Evolutionary conservation across 2,797 vertebrate species (phyloP), one percentile per base, ranked within the genome.

Genomic region (Smutsia gigantea): DNA sequence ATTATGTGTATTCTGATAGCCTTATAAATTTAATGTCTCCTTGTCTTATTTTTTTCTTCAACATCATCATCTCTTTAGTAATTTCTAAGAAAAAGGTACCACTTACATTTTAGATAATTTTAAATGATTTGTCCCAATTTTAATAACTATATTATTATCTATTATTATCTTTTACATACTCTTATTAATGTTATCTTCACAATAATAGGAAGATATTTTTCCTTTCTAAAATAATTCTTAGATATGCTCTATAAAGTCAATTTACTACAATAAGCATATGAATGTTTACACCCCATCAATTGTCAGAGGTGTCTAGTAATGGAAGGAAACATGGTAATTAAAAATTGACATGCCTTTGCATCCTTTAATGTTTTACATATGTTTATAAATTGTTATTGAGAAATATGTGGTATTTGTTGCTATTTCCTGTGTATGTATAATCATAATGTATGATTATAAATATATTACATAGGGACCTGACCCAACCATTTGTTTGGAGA

Each of bases 221-320:
- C 9, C 87, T 97, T 83, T 83, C 42, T 46, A 14, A 90, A 53
- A 71, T 23, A 66, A 2, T 89, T 95, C 74, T 81, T 87, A 86
- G 31, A 57, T 57, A 69, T 25, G 18, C 7, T 86, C 23, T 72
- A 55, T 83, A 42, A 49, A 81, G 75, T 87, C 39, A 88, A 2
- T 61, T 93, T 91, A 49, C 53, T 68, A 68, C 39, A 59, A n/a
- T 3, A 59, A 55, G 66, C 7, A 29, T 19, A 2, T 90, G 12
- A 86, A n/a, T 66, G 15, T 77, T 82, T 27, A 61, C 4, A n/a
- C 0, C 37, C 34, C 71, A 34, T 94, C 42, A 86, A 21, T 34
- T 63, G 19, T n/a, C 25, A 90, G 69, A 39, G 46, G 21, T 46
- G 34, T 92, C 37, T 87, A 61, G 27, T 77, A 71, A 66, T 81